A percentile compares a stretch with the other conserved stretches of the same genome.
These are phyloP conservation scores for Caenorhabditis plicata DNA, from an alignment of 2,888 invertebrate genomes.

Conservation along the genomic window DNA sequence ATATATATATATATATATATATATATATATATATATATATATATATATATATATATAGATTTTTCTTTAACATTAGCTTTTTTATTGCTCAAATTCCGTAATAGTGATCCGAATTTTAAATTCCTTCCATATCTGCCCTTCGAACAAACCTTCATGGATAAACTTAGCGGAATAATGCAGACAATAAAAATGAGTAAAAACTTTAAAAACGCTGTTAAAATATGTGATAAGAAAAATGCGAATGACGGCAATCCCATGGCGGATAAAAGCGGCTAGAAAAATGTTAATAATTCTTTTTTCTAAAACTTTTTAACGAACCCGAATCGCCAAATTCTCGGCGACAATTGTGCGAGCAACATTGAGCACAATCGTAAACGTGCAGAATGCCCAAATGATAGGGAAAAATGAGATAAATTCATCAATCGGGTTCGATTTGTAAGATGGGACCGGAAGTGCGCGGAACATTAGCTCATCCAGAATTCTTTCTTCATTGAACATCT, in stretches of 20 bases:
- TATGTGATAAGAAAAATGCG: constrained; percentile 58
- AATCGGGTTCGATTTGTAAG: constrained; percentile 19
- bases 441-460: constrained; percentile 32
- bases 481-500: too few relatives aligned
- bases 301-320: constrained; percentile 7
- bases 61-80: too few relatives aligned
- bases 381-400: constrained; percentile 50
- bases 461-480: constrained; percentile 11
- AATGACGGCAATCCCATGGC: constrained; percentile 59
- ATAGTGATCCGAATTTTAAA: too few relatives aligned
- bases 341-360: constrained; percentile 58
- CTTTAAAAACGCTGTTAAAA: constrained; percentile 52
- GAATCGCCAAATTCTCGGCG: constrained; percentile 54
- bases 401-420: constrained; percentile 31
- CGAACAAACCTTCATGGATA: too few relatives aligned
- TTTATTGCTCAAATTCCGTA: too few relatives aligned
- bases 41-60: too few relatives aligned
- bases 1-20: too few relatives aligned
- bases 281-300: neutral
- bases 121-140: too few relatives aligned
- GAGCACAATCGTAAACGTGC: constrained; percentile 43
- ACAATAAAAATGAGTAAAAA: constrained; percentile 43
- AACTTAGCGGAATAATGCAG: constrained; percentile 37
- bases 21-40: too few relatives aligned
- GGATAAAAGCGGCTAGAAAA: constrained; percentile 50